Conservation (phyloP, 2,888 invertebrate species). For the Noctua comes region DNA sequence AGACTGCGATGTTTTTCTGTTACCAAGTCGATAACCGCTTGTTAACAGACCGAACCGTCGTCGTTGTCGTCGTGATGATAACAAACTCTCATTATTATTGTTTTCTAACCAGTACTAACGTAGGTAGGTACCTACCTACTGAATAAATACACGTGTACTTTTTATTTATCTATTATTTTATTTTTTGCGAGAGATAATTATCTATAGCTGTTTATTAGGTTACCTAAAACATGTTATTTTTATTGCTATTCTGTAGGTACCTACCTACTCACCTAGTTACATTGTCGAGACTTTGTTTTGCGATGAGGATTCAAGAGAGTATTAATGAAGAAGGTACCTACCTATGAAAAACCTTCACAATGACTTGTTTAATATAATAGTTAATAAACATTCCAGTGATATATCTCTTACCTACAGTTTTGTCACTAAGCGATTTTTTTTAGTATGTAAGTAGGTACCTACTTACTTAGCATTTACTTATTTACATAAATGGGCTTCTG, state of each 20-base stretch:
- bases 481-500: constrained; percentile 29
- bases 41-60: not conserved
- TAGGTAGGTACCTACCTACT: too few relatives aligned
- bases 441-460: too few relatives aligned
- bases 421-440: constrained; percentile 17
- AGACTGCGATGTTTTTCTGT: not conserved
- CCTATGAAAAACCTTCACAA: not conserved
- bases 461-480: constrained; percentile 2
- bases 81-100: not conserved
- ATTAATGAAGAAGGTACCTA: not conserved
- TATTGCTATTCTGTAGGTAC: not conserved
- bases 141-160: not conserved
- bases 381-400: not conserved
- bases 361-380: not conserved
- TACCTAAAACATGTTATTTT: constrained; percentile 7
- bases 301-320: not conserved
- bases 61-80: not conserved
- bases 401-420: not conserved
- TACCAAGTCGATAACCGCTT: not conserved
- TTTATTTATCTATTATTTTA: not conserved
- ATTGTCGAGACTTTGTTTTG: not conserved
- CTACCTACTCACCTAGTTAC: not conserved
- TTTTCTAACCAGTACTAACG: constrained; percentile 11
- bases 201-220: not conserved
- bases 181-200: constrained; percentile 10